Evolutionary conservation across 2,888 invertebrate genomes (phyloP), one percentile per base, ranked within the genome.

Genomic region (Epinotia brunnichana): DNA sequence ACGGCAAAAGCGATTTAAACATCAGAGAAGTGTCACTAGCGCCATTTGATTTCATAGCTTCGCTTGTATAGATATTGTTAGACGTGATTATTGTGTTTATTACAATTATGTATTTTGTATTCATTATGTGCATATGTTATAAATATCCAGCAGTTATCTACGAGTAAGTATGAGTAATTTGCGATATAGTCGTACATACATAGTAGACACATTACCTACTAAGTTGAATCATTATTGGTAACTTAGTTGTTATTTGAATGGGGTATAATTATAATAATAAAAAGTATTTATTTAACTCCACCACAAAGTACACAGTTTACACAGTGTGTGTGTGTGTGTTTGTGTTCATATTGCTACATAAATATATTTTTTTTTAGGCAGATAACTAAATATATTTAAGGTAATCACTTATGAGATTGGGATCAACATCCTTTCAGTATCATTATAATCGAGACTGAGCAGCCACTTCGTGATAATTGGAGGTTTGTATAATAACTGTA

Each of bases 1-100:
- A 57, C 56, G 54, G 15, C 53, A 17, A 29, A 51, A 29, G 24
- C 24, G 24, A n/a, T 62, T 29, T 62, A 62, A 48, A 24, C 62
- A 48, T 62, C 41, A 29, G 19, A 13, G 19, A 48, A 54, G 24
- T 66, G 51, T 44, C 24, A 13, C 60, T 29, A 17, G 39, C 67
- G 56, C 17, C 35, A 57, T 68, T 67, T 62, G 71, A 44, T 67
- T 72, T 48, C 61, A 21, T 60, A 39, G 39, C 5, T 48, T 3
- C 35, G 41, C 2, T 9, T 5, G 29, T 41, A 11, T 13, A 41
- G 13, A 13, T 11, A 13, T 29, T 53, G 17, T 51, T 53, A 39
- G 62, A 41, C 29, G 41, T 70, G 29, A 56, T n/a, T n/a, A 19
- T 51, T 21, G 0, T 66, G n/a, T 54, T 64, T 10, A 35, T 54